A percentile compares a stretch with the other conserved stretches of the same genome.
These are phyloP conservation scores for Nyleta sp. DNA, from an alignment of 2,888 invertebrate species.

Conservation along the genomic window DNA sequence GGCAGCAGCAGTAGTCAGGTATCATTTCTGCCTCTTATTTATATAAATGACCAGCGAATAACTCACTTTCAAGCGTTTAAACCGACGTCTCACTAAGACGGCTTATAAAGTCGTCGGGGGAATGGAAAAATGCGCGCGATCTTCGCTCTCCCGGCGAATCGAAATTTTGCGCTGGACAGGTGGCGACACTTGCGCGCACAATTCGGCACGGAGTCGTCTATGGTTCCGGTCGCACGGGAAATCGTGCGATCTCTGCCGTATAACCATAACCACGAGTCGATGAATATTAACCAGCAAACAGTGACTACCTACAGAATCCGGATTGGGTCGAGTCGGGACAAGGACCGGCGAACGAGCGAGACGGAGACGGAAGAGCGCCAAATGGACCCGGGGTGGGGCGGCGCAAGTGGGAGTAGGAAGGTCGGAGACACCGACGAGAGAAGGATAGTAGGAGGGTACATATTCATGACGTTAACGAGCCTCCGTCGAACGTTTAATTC, in stretches of 20 bases:
- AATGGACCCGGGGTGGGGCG: conserved; percentile 31
- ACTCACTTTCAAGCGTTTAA: conserved; percentile 68
- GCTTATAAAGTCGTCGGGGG: conserved; percentile 53
- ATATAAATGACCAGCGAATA: conserved; percentile 83
- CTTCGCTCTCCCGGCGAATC: not conserved
- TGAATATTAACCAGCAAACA: conserved; percentile 82
- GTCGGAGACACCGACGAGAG: conserved; percentile 61
- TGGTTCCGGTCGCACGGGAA: conserved; percentile 67
- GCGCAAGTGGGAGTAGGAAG: conserved; percentile 67
- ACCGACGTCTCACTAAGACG: conserved; percentile 60
- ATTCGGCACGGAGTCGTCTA: conserved; percentile 75
- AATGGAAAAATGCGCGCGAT: conserved; percentile 27
- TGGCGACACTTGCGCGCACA: conserved; percentile 43
- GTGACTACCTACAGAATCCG: conserved; percentile 64
- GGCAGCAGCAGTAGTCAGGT: conserved; percentile 79
- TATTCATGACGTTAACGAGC: conserved; percentile 83
- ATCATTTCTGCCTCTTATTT: conserved; percentile 82
- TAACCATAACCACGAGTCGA: conserved; percentile 74
- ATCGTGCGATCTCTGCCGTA: conserved; percentile 64
- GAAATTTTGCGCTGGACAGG: conserved; percentile 12
- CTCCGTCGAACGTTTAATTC: conserved; percentile 83
- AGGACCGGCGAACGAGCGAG: conserved; percentile 32
- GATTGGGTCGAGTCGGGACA: conserved; percentile 64
- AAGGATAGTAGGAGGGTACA: conserved; percentile 81
- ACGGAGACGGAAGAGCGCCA: not conserved